A percentile compares a stretch with the other conserved stretches of the same genome.
Evolutionary conservation across 2,113 vertebrate species (phyloP).

Genomic region (Seriola dumerili): DNA sequence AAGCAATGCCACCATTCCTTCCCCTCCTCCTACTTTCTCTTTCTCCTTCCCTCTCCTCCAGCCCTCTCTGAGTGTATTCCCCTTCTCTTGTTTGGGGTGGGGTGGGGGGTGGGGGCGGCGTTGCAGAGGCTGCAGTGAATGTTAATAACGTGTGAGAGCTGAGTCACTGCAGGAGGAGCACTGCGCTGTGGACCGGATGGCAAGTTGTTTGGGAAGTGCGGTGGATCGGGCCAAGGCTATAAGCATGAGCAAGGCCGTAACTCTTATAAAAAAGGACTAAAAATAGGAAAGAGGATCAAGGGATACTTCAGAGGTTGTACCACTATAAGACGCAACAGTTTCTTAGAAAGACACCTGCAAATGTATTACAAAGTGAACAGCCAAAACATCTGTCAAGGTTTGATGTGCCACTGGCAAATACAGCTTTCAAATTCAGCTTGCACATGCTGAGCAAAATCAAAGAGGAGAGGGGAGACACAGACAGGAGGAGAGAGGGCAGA

Average conservation of each 20-base stretch:
- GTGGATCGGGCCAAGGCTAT: neutral
- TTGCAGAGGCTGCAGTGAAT: constrained; percentile 75
- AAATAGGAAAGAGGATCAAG: neutral
- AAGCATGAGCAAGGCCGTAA: neutral
- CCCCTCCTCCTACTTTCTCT: neutral
- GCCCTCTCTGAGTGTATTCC: constrained; percentile 7
- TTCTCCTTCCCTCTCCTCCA: constrained; percentile 7
- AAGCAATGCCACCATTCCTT: neutral
- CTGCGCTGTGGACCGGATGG: constrained; percentile 55
- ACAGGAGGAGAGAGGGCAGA: constrained; percentile 10
- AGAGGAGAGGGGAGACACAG: constrained; percentile 11
- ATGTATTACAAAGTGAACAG: constrained; percentile 19
- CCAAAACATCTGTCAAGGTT: constrained; percentile 18
- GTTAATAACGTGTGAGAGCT: constrained; percentile 77
- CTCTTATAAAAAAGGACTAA: neutral
- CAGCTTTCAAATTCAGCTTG: constrained; percentile 34
- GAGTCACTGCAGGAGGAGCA: constrained; percentile 80
- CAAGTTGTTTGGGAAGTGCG: constrained; percentile 23
- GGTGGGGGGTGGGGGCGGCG: neutral
- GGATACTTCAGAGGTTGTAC: neutral
- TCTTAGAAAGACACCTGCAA: constrained; percentile 21
- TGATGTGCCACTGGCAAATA: neutral
- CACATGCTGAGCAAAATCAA: constrained; percentile 29
- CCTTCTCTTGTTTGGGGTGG: constrained; percentile 30
- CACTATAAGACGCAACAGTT: constrained; percentile 8